Evolutionary conservation across 2,888 invertebrate species (phyloP), one percentile per base, ranked within the genome.

Genomic region (Megastigmus dorsalis): DNA sequence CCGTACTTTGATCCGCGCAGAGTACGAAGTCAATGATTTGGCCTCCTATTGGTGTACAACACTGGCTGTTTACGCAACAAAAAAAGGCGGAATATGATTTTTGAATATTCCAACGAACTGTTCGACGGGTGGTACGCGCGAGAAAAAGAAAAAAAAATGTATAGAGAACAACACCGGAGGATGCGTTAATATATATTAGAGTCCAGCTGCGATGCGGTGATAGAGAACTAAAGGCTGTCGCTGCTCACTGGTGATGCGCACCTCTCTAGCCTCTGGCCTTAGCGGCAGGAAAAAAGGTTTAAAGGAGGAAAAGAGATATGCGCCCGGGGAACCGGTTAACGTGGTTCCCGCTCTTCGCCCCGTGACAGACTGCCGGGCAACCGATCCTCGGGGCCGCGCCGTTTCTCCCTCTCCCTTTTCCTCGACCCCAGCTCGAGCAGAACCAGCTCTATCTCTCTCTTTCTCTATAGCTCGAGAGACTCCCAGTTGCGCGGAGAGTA

Each of bases 331-430:
- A 86, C 85, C 85, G 86, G 84, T 86, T 87, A 81, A 83, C 85
- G 88, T 88, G 84, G 86, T 87, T 86, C 85, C 86, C 85, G 87
- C 84, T 87, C 85, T 86, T 88, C 85, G 85, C 86, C 84, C 84
- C 86, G 87, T 87, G 85, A 87, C 83, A 85, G 87, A 86, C 88
- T 88, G 87, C 83, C 71, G 71, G 43, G 26, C 65, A 36, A 63
- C 18, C 60, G 72, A 38, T 48, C 63, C 75, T 70, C 62, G 68
- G 65, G 57, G 57, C 59, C 76, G 74, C 70, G 70, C 60, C 69
- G 71, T 20, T 66, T 70, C 74, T 72, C 76, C 74, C 74, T 67
- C 73, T 43, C 60, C 86, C 28, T 50, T 48, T 81, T 82, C 84
- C 82, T 82, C 83, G 81, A 82, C 41, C 23, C 57, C 9, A 2